A percentile compares a stretch with the other conserved stretches of the same genome.
Conservation (phyloP, 1,140 invertebrate species). For the Ceratina calcarata region DNA sequence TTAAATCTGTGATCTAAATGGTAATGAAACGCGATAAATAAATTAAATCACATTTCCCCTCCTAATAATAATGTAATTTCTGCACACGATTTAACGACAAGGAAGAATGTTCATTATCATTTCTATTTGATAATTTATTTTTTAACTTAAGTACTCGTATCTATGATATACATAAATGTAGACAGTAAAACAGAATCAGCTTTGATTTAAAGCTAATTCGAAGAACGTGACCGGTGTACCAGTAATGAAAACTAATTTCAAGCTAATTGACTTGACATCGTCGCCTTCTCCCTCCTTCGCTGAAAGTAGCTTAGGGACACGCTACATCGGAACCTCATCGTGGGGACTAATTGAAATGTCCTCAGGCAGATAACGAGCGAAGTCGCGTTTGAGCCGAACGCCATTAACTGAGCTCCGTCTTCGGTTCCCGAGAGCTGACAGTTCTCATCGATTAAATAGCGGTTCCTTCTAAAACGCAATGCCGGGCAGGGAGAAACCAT, state of each 20-base stretch:
- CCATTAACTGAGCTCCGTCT: constrained; percentile 24
- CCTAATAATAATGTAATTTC: no score
- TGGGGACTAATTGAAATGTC: constrained; percentile 40
- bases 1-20: no score
- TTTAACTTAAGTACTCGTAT: no score
- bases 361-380: constrained; percentile 25
- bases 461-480: constrained; percentile 32
- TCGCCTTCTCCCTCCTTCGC: no score
- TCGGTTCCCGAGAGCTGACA: constrained; percentile 37
- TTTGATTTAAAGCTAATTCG: not conserved
- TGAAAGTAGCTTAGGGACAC: no score
- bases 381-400: constrained; percentile 23
- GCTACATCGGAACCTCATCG: not conserved
- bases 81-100: no score
- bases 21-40: no score
- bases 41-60: no score
- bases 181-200: no score
- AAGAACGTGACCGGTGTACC: not conserved
- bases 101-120: no score
- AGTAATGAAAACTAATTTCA: not conserved
- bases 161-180: no score
- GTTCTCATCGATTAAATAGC: constrained; percentile 45
- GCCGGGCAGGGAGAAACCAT: constrained; percentile 11
- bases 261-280: not conserved
- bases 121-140: no score